Conservation (phyloP, 1,140 invertebrate genomes). For the Dendrolimus punctatus region DNA sequence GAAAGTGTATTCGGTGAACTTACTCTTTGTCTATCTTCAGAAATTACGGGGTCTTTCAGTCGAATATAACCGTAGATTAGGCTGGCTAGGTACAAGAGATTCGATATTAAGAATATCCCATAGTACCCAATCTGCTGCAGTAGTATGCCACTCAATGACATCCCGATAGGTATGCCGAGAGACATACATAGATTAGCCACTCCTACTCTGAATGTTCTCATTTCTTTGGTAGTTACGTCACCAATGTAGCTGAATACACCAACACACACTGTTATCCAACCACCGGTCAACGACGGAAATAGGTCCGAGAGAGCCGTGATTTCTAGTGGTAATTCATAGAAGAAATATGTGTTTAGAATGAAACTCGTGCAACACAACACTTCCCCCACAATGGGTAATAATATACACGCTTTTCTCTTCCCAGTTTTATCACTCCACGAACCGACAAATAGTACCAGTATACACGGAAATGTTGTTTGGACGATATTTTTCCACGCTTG, state of each 20-base stretch:
- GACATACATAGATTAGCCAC: slow-evolving; percentile 87
- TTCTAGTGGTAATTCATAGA: slow-evolving; percentile 63
- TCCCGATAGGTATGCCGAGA: slow-evolving; percentile 75
- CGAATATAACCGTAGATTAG: slow-evolving; percentile 62
- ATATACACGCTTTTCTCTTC: slow-evolving; percentile 72
- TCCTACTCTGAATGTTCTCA: slow-evolving; percentile 86
- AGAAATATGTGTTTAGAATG: slow-evolving; percentile 68
- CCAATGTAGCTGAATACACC: slow-evolving; percentile 92
- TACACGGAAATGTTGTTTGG: slow-evolving; percentile 60
- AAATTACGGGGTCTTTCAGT: slow-evolving; percentile 60
- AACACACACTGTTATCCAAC: slow-evolving; percentile 90
- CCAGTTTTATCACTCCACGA: slow-evolving; percentile 74
- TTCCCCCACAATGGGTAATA: slow-evolving; percentile 72
- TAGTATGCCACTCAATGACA: slow-evolving; percentile 64
- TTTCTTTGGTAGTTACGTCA: slow-evolving; percentile 86
- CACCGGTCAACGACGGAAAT: slow-evolving; percentile 84
- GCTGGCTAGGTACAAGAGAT: slow-evolving; percentile 60
- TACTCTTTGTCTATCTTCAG: slow-evolving; percentile 54
- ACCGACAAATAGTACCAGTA: slow-evolving; percentile 74
- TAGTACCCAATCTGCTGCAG: slow-evolving; percentile 66
- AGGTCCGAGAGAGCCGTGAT: slow-evolving; percentile 57
- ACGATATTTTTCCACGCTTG: slow-evolving; percentile 67
- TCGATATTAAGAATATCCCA: slow-evolving; percentile 66
- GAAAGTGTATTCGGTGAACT: slow-evolving; percentile 22
- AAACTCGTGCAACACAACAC: slow-evolving; percentile 56